Evolutionary conservation across 2,113 vertebrate species (phyloP).

Genomic region (Indicator maculatus): DNA sequence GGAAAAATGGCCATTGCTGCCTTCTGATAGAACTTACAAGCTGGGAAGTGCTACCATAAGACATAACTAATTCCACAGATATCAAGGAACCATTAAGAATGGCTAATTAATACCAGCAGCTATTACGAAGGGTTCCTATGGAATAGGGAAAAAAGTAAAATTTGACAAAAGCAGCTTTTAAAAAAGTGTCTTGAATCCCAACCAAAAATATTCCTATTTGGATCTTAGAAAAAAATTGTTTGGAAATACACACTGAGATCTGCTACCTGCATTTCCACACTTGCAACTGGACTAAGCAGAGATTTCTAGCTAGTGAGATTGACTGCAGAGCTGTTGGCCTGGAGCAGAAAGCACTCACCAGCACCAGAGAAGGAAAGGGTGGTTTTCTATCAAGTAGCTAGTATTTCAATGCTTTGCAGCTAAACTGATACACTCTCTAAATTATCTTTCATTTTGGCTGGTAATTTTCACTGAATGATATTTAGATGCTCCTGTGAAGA

Average conservation of each 20-base stretch:
- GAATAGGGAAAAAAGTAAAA: not conserved
- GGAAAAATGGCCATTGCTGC: not conserved
- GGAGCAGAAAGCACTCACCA: not conserved
- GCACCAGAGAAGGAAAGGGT: not conserved
- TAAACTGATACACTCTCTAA: not conserved
- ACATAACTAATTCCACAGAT: not conserved
- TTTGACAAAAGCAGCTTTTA: not conserved
- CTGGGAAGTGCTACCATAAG: not conserved
- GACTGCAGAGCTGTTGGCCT: not conserved
- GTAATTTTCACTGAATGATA: not conserved
- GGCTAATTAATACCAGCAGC: not conserved
- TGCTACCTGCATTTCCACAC: conserved; percentile 1
- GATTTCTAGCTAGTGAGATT: not conserved
- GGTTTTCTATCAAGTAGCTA: conserved; percentile 14
- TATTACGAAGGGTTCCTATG: not conserved
- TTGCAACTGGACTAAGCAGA: not conserved
- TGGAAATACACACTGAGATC: not conserved
- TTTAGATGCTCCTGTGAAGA: not conserved
- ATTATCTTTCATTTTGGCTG: not conserved
- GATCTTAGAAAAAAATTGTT: not conserved
- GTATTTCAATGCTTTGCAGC: not conserved
- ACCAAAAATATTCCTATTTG: not conserved
- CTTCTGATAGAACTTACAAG: not conserved
- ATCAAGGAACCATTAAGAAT: not conserved
- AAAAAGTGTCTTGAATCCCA: not conserved